Conservation (phyloP, 2,888 invertebrate genomes). For the Cosmia trapezina region DNA sequence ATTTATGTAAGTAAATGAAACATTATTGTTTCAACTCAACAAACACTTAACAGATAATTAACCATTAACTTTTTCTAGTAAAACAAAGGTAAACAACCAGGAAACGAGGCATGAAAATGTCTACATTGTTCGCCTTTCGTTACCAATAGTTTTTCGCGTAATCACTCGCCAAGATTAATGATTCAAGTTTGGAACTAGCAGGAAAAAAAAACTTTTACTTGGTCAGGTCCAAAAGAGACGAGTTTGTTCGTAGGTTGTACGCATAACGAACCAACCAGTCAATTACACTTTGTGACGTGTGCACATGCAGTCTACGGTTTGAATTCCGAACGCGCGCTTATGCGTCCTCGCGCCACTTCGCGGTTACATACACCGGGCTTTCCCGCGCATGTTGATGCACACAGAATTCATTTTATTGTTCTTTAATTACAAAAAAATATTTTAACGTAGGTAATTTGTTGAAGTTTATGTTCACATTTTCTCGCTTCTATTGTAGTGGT, state of each 20-base stretch:
- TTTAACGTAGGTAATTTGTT: constrained; percentile 10
- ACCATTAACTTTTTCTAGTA: constrained; percentile 33
- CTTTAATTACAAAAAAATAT: constrained; percentile 35
- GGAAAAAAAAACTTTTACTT: constrained; percentile 30
- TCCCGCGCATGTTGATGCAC: constrained; percentile 67
- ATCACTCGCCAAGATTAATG: constrained; percentile 52
- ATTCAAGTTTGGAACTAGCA: constrained; percentile 31
- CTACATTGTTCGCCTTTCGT: constrained; percentile 25
- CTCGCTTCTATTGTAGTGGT: constrained; percentile 34
- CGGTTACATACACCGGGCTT: constrained; percentile 71
- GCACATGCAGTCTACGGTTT: constrained; percentile 53
- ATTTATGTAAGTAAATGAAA: constrained; percentile 32
- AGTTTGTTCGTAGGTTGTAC: constrained; percentile 18
- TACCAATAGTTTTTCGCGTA: constrained; percentile 38
- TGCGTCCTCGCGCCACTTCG: constrained; percentile 80
- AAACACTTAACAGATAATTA: constrained; percentile 29
- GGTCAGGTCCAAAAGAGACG: constrained; percentile 15
- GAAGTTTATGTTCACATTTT: constrained; percentile 22
- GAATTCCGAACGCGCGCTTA: constrained; percentile 70
- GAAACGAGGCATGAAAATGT: constrained; percentile 45
- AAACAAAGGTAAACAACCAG: constrained; percentile 31
- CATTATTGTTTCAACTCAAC: constrained; percentile 22
- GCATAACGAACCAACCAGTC: constrained; percentile 47
- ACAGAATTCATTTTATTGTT: constrained; percentile 56
- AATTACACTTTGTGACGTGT: constrained; percentile 59